phyloP scores from a whole-genome alignment of 1,140 invertebrate species.

The Heliconius melpomene region DNA sequence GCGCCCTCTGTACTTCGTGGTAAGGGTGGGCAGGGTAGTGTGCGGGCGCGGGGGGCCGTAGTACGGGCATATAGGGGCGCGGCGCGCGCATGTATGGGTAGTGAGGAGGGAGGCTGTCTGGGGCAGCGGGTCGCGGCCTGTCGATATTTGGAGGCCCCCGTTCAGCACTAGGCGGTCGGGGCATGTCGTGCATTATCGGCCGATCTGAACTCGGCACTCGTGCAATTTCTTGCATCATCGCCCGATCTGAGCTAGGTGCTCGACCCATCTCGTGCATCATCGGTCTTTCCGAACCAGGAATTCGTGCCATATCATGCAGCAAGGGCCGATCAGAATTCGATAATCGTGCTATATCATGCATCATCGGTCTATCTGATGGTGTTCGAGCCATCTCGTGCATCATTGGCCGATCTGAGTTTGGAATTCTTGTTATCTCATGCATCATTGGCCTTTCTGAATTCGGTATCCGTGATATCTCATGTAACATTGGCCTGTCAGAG shows the following conservation, averaged over 20 bases:
- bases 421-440: background rate
- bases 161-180: constrained; percentile 4
- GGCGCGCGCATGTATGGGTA: constrained; percentile 44
- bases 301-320: constrained; percentile 46
- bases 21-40: constrained; percentile 50
- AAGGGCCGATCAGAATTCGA: constrained; percentile 20
- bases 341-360: constrained; percentile 26
- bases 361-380: constrained; percentile 36
- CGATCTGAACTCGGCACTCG: constrained; percentile 11
- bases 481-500: constrained; percentile 22
- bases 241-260: background rate
- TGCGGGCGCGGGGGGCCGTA: constrained; percentile 39
- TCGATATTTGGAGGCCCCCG: constrained; percentile 22
- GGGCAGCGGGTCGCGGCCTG: constrained; percentile 24
- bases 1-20: constrained; percentile 47
- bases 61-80: constrained; percentile 37
- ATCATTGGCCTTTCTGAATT: constrained; percentile 20
- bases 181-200: constrained; percentile 20
- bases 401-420: background rate
- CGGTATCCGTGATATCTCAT: constrained; percentile 24
- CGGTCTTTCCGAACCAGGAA: constrained; percentile 56
- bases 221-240: constrained; percentile 19
- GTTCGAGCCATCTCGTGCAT: constrained; percentile 19
- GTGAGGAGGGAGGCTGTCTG: constrained; percentile 43
- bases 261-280: constrained; percentile 35